Percentiles rank a stretch among this genome's conserved stretches.
These are phyloP conservation scores for Crossocerus cetratus DNA, from an alignment of 2,888 invertebrate species.

Conservation along the genomic window DNA sequence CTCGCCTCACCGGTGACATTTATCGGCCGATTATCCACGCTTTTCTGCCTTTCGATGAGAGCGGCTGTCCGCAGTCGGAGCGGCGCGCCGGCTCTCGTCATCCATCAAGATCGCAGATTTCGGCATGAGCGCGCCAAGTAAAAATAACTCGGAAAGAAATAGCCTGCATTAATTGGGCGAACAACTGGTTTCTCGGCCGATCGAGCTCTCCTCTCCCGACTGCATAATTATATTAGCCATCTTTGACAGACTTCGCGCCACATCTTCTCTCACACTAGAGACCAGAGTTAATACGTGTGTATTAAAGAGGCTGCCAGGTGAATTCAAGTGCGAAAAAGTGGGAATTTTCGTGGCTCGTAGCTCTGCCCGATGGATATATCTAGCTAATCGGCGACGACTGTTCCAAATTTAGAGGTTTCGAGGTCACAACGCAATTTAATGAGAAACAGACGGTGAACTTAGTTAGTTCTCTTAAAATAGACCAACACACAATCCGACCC, in stretches of 20 bases:
- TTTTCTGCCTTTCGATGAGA: conserved; percentile 4
- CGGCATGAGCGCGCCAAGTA: too few relatives aligned
- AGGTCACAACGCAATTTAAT: conserved; percentile 75
- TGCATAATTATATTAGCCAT: too few relatives aligned
- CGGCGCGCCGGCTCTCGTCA: too few relatives aligned
- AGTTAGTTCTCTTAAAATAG: conserved; percentile 74
- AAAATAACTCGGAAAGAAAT: too few relatives aligned
- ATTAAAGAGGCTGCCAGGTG: neutral
- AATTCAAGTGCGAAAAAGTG: conserved; percentile 28
- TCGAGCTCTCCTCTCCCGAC: too few relatives aligned
- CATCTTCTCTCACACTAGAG: too few relatives aligned
- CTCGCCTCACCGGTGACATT: conserved; percentile 35
- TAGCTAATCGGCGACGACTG: conserved; percentile 70
- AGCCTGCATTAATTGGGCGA: too few relatives aligned
- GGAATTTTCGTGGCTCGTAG: conserved; percentile 24
- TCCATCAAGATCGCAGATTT: too few relatives aligned
- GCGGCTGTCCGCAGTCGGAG: too few relatives aligned
- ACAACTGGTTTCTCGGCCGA: too few relatives aligned
- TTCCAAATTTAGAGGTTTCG: conserved; percentile 76
- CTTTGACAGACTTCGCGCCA: too few relatives aligned
- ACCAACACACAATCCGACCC: conserved; percentile 65
- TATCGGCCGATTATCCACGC: conserved; percentile 28
- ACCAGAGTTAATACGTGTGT: too few relatives aligned
- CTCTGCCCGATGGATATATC: conserved; percentile 47
- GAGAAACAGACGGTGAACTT: conserved; percentile 76